Evolutionary conservation across 2,888 invertebrate species (phyloP), one percentile per base, ranked within the genome.

Genomic region (Criorhina ranunculi): DNA sequence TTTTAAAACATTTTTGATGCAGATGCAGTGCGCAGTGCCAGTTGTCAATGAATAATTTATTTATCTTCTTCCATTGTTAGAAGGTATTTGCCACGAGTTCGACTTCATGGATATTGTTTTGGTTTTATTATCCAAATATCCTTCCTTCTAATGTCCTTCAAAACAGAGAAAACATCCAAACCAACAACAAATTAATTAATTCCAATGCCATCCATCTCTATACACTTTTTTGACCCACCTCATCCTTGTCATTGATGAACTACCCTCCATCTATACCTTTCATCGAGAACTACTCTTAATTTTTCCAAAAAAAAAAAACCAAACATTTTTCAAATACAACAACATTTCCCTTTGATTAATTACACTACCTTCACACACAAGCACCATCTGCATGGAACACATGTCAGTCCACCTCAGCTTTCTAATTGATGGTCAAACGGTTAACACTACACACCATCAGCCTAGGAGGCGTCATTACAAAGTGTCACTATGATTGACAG

Each of bases 381-480:
- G 35, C 17, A 57, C 29, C 40, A 59, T 76, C 59, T 67, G 49
- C 33, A 46, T 44, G 67, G 15, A 69, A 24, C 69, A 76, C 69
- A 69, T 81, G 75, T 59, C 51, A 42, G 59, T 11, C 57, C 3
- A 12, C 35, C 33, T 2, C 7, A 11, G 37, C 19, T 24, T 33
- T 19, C 46, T 79, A 79, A 79, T 79, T 79, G 72, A 79, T 79
- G 79, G 66, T 79, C 49, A 35, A 53, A 64, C 29, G 40, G 9
- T 46, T 24, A 24, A 24, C 24, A 24, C 42, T 59, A 15, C 55
- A 15, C 55, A 24, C 49, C 49, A 49, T 40, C 59, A 31, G 19
- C 40, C 17, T n/a, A 24, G 40, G 42, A 17, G n/a, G 53, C 17
- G 17, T 55, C 17, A 35, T 24, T 64, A 55, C 67, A 59, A 59